Conservation (phyloP, 1,140 invertebrate genomes). For the Orchesella cincta region DNA sequence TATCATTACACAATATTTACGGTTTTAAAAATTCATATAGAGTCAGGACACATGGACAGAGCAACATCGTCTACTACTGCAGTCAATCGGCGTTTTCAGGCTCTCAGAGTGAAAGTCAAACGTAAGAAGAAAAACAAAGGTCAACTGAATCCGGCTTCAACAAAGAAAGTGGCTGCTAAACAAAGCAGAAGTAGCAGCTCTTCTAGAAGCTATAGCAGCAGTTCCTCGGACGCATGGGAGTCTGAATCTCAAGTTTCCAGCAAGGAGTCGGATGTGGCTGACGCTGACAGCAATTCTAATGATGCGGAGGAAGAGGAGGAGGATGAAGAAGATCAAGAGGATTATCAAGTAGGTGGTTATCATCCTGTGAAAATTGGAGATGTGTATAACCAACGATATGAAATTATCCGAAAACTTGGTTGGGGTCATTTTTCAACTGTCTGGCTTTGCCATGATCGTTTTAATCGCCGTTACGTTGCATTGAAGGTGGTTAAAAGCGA, state of each 20-base stretch:
- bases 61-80: not conserved
- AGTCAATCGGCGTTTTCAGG: not conserved
- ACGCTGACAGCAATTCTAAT: slow-evolving; percentile 59
- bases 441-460: slow-evolving; percentile 91
- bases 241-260: not conserved
- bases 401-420: slow-evolving; percentile 92
- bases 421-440: slow-evolving; percentile 99
- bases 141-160: not conserved
- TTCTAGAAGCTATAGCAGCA: not conserved
- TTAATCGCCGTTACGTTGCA: slow-evolving; percentile 89
- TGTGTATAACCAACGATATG: slow-evolving; percentile 88
- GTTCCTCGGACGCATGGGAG: not conserved
- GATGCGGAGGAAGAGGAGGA: slow-evolving; percentile 78
- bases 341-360: slow-evolving; percentile 95
- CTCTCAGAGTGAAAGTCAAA: not conserved
- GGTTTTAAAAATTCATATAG: no score
- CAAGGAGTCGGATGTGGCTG: not conserved
- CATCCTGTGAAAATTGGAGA: slow-evolving; percentile 97
- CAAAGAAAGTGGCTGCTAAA: not conserved
- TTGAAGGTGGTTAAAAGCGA: slow-evolving; percentile 98
- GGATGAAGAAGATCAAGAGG: slow-evolving; percentile 91
- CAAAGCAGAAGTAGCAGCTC: not conserved
- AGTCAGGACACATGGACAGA: not conserved
- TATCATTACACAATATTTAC: no score
- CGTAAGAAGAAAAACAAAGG: not conserved